Percentiles rank a stretch among this genome's conserved stretches.
Evolutionary conservation across 2,113 vertebrate genomes (phyloP).

Genomic region (Nettapus auritus): DNA sequence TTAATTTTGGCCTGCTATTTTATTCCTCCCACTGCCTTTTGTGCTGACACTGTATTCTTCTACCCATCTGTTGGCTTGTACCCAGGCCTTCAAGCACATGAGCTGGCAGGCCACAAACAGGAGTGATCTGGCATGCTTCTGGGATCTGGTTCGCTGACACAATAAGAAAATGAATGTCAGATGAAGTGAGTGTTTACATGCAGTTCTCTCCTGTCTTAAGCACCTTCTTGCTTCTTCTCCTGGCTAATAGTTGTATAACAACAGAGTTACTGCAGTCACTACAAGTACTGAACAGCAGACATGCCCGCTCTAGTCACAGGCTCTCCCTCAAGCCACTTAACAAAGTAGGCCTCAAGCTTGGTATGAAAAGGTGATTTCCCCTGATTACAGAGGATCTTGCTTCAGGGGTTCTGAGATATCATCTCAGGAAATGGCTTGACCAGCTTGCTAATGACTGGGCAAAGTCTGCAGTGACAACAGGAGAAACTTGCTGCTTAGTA

Average conservation of each 20-base stretch:
- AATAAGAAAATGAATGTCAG: background rate
- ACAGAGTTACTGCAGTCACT: background rate
- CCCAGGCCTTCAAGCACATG: background rate
- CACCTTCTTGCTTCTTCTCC: background rate
- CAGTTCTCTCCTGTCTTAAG: background rate
- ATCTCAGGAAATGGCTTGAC: background rate
- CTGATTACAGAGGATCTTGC: background rate
- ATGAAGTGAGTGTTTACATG: background rate
- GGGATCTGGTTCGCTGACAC: background rate
- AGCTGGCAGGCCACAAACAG: background rate
- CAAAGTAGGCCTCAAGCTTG: background rate
- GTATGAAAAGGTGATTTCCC: background rate
- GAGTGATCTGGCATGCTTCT: background rate
- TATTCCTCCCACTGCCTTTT: background rate
- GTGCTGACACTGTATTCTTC: background rate
- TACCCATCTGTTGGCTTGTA: background rate
- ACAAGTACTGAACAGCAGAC: background rate
- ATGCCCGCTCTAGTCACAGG: background rate
- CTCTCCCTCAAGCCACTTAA: background rate
- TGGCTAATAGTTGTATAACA: background rate
- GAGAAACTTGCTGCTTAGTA: background rate
- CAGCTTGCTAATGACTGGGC: background rate
- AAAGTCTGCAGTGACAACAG: background rate
- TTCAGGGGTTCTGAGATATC: background rate
- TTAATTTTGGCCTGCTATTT: background rate